Percentiles rank a stretch among this genome's conserved stretches.
These are phyloP conservation scores for Glossosoma conforme DNA, from an alignment of 1,140 invertebrate genomes.

Conservation along the genomic window DNA sequence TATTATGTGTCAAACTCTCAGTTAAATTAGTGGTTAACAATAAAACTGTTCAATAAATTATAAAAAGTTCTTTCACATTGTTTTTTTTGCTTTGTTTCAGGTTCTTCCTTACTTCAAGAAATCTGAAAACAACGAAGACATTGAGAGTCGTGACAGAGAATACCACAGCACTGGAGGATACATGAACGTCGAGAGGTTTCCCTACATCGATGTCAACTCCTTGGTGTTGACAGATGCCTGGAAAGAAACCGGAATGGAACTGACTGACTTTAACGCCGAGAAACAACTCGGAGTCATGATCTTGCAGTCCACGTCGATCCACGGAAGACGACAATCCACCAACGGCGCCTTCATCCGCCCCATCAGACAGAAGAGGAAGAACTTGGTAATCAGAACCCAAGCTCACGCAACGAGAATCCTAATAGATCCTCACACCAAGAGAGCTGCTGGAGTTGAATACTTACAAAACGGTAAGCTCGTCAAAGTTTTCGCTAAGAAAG, in stretches of 20 bases:
- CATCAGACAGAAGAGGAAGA: slow-evolving; percentile 60
- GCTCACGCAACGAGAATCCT: slow-evolving; percentile 66
- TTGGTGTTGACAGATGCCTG: slow-evolving; percentile 53
- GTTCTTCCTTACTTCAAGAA: slow-evolving; percentile 79
- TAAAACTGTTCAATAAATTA: no score
- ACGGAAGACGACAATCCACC: slow-evolving; percentile 64
- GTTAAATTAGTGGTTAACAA: no score
- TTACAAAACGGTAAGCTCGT: slow-evolving; percentile 37
- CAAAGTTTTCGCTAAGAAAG: slow-evolving; percentile 53
- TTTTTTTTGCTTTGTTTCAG: slow-evolving; percentile 35
- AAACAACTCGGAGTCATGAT: slow-evolving; percentile 55
- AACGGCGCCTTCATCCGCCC: slow-evolving; percentile 70
- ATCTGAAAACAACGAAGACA: slow-evolving; percentile 62
- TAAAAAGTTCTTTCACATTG: no score
- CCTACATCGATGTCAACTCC: slow-evolving; percentile 55
- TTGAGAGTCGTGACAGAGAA: slow-evolving; percentile 43
- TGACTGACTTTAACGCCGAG: slow-evolving; percentile 53
- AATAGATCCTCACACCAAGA: slow-evolving; percentile 64
- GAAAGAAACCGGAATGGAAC: slow-evolving; percentile 52
- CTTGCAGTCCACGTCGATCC: slow-evolving; percentile 52
- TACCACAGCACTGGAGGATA: slow-evolving; percentile 57
- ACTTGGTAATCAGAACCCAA: slow-evolving; percentile 65
- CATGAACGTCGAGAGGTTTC: slow-evolving; percentile 57
- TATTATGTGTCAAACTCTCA: no score
- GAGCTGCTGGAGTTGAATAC: slow-evolving; percentile 66